Evolutionary conservation across 2,797 vertebrate genomes (phyloP), one percentile per base, ranked within the genome.

Genomic region (Triplophysa yarkandensis): DNA sequence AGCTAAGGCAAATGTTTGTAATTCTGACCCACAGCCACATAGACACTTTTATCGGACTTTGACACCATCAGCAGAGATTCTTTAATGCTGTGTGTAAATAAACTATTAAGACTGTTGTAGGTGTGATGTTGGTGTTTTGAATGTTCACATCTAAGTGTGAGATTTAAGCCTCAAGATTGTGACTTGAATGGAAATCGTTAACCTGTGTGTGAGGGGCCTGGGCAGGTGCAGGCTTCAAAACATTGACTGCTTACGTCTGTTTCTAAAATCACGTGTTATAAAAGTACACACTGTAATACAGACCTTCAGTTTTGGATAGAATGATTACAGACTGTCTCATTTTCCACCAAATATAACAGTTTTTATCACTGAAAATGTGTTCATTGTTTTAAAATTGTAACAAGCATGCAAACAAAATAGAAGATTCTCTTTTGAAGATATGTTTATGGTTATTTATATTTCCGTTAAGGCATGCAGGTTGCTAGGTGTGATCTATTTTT

Each of bases 31-130:
- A 8, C 8, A 72, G 86, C 85, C 90, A 91, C 88, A 81, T 46
- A 25, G 74, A 75, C 85, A 88, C 9, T 10, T 76, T 14, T 71
- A 68, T 16, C 55, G 85, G 81, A 92, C 90, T 91, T 89, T 90
- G 87, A 77, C 64, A 67, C 58, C 21, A 43, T 89, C 73, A 43
- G 74, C 74, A 77, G 83, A 87, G 50, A 73, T 55, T 46, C 7
- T 43, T 46, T 21, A 43, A 19, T 39, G 13, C 11, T 16, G 19
- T 57, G 46, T 43, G 30, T 23, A 28, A 41, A 28, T 57, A 60
- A 16, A 61, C 19, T 14, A 6, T 36, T 23, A 34, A 34, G 21
- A 8, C 2, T 50, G 1, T 9, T n/a, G 0, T 60, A 16, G 43
- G 17, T 48, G 52, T 62, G 41, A 52, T n/a, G 14, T 41, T 52